A percentile compares a stretch with the other conserved stretches of the same genome.
Conservation (phyloP, 2,888 invertebrate species). For the Coenonympha arcania region DNA sequence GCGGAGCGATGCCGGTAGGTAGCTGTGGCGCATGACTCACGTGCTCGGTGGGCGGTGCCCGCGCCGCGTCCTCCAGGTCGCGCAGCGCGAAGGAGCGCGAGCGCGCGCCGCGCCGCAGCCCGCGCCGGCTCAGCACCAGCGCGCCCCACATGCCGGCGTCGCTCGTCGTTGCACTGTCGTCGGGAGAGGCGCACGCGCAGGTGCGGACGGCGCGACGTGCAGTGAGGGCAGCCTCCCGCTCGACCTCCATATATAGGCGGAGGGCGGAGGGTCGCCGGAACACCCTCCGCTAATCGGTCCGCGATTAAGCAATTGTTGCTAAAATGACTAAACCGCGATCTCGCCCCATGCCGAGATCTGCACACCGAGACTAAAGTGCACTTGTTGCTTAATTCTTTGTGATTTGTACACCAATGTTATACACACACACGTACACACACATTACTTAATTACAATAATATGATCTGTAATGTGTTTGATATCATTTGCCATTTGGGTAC, state of each 20-base stretch:
- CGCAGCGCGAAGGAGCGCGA: conserved; percentile 39
- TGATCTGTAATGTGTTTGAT: too few relatives aligned
- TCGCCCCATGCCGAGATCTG: neutral
- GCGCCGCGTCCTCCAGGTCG: conserved; percentile 36
- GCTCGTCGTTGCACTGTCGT: neutral
- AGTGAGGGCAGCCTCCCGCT: conserved; percentile 13
- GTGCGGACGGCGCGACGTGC: conserved; percentile 2
- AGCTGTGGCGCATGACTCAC: conserved; percentile 29
- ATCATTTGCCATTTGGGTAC: too few relatives aligned
- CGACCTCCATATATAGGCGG: conserved; percentile 23
- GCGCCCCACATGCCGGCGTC: conserved; percentile 11
- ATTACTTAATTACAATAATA: too few relatives aligned
- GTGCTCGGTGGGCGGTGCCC: conserved; percentile 24
- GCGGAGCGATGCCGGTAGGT: conserved; percentile 24
- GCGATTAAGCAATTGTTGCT: conserved; percentile 46
- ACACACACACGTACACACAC: too few relatives aligned
- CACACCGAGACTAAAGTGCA: too few relatives aligned
- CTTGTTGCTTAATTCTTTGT: too few relatives aligned
- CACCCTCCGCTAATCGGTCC: conserved; percentile 40
- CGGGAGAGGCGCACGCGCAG: conserved; percentile 9
- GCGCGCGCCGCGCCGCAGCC: conserved; percentile 40
- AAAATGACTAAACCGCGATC: conserved; percentile 4
- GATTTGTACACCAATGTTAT: too few relatives aligned
- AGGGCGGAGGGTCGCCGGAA: conserved; percentile 29
- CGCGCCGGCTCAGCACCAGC: conserved; percentile 42